Conservation (phyloP, 2,888 invertebrate species). For the Clanis bilineata region DNA sequence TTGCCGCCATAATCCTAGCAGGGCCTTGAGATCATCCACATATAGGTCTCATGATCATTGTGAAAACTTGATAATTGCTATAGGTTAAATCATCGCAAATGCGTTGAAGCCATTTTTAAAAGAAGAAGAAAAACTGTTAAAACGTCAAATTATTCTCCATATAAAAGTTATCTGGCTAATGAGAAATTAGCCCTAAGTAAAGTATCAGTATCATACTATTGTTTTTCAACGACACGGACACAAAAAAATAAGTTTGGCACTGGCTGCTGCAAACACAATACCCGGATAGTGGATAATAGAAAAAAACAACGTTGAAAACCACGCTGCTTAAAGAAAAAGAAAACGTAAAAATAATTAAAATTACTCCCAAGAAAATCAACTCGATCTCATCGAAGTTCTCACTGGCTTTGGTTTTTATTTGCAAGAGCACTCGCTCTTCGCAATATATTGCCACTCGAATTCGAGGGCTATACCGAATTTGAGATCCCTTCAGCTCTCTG, state of each 20-base stretch:
- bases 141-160: too few relatives aligned
- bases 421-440: conserved; percentile 23
- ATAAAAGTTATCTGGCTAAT: too few relatives aligned
- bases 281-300: not conserved
- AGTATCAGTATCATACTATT: not conserved
- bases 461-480: conserved; percentile 34
- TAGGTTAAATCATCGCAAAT: too few relatives aligned
- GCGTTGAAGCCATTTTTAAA: too few relatives aligned
- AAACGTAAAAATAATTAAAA: not conserved
- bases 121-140: too few relatives aligned
- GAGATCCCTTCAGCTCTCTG: conserved; percentile 30
- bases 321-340: not conserved
- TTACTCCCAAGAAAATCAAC: not conserved
- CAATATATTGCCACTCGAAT: conserved; percentile 38
- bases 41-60: too few relatives aligned
- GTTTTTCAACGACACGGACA: too few relatives aligned
- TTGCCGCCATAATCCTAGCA: too few relatives aligned
- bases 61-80: too few relatives aligned
- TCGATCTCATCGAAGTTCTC: not conserved
- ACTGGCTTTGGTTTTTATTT: conserved; percentile 3
- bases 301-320: not conserved
- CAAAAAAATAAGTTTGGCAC: too few relatives aligned
- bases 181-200: not conserved
- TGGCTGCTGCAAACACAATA: too few relatives aligned
- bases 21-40: too few relatives aligned